Evolutionary conservation across 2,113 vertebrate species (phyloP), one percentile per base, ranked within the genome.

Genomic region (Pseudopodoces humilis): DNA sequence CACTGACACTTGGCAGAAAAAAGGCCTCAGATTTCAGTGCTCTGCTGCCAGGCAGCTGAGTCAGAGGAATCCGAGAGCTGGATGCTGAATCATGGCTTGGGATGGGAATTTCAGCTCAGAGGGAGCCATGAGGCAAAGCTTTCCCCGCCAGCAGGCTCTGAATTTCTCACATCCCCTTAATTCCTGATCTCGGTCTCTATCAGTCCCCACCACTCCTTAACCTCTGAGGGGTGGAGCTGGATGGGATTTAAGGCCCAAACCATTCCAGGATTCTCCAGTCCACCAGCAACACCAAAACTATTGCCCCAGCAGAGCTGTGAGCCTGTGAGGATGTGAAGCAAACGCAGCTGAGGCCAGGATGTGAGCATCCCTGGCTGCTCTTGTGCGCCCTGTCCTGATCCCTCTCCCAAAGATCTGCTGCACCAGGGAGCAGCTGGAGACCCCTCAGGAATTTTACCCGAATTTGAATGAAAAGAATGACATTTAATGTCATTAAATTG

Each of bases 11-110:
- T 70, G 83, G 85, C 56, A 43, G 58, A 33, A 58, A 16, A 27
- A 33, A 12, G 37, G 49, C 65, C 56, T 63, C 44, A 65, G 84
- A 87, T 67, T 75, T 20, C 27, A 67, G 7, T 23, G 35, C 21
- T 90, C 27, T n/a, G 4, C 56, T 84, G 62, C n/a, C 63, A 79
- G 90, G 78, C 65, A 83, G 90, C 95, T 92, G 88, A 94, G 82
- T 90, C 75, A 85, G 90, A 79, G 19, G 17, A 47, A 68, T 64
- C 58, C 6, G 11, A 39, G 67, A 62, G 76, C 90, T 33, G 84
- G 62, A 24, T 79, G 83, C 76, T 86, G 83, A 90, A 47, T 91
- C 90, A 35, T 27, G 41, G 53, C 68, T 56, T 14, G 77, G 72
- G 67, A 65, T n/a, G 83, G 58, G 76, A 37, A 52, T 88, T 86